Conservation (phyloP, 2,113 vertebrate species). For the Psittacara wagleri region DNA sequence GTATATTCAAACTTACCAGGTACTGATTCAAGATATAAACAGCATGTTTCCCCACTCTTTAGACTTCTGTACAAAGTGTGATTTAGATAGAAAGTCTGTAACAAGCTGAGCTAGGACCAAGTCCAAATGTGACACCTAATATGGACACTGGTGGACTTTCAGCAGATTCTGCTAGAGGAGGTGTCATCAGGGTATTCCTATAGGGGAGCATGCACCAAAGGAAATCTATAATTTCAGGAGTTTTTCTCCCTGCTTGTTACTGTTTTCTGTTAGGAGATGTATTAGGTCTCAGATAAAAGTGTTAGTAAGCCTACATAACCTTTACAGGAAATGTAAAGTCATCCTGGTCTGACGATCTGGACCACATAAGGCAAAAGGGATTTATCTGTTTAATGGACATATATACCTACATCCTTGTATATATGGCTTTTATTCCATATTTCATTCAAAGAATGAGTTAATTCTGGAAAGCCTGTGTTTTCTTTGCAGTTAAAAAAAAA, state of each 20-base stretch:
- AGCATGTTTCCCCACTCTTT: neutral
- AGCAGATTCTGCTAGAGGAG: neutral
- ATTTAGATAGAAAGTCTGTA: neutral
- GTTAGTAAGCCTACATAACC: slow-evolving; percentile 1
- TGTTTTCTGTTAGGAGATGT: slow-evolving; percentile 11
- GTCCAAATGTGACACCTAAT: neutral
- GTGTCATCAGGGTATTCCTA: neutral
- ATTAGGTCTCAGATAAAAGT: slow-evolving; percentile 32
- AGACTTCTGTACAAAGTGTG: neutral
- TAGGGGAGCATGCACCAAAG: neutral
- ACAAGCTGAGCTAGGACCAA: neutral
- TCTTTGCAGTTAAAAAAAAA: neutral
- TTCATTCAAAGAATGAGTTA: neutral
- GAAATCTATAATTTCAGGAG: slow-evolving; percentile 16
- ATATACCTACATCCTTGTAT: neutral
- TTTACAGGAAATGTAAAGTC: slow-evolving; percentile 44
- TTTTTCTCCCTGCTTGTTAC: neutral
- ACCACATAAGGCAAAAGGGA: neutral
- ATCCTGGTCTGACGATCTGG: slow-evolving; percentile 4
- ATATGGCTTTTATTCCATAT: neutral
- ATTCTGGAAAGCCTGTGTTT: slow-evolving; percentile 17
- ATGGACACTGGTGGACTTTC: neutral
- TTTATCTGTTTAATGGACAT: neutral
- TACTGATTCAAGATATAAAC: neutral
- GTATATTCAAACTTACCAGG: neutral